These are phyloP conservation scores for Tolmerus cingulatus DNA, from an alignment of 2,888 invertebrate genomes.

Conservation along the genomic window DNA sequence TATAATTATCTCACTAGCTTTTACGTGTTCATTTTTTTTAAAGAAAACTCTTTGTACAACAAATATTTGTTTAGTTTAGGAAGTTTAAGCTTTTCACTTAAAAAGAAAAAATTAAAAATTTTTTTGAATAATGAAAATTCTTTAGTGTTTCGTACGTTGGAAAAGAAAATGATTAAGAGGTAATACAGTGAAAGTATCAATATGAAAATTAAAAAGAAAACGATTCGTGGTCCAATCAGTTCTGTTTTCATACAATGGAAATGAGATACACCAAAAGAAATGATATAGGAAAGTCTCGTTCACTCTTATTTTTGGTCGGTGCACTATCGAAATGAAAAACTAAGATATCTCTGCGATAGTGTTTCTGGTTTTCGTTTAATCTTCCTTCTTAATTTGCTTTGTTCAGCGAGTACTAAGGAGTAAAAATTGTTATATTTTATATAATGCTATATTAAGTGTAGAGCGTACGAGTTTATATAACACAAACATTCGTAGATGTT, in stretches of 20 bases:
- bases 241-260: background rate
- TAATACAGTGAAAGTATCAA: background rate
- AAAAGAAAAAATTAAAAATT: background rate
- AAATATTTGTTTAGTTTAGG: conserved; percentile 20
- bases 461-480: conserved; percentile 32
- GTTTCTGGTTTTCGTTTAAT: background rate
- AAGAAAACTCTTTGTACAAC: conserved; percentile 14
- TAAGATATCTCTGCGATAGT: background rate
- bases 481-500: conserved; percentile 35
- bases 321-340: background rate
- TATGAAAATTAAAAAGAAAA: background rate
- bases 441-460: conserved; percentile 36
- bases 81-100: conserved; percentile 22
- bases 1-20: conserved; percentile 34
- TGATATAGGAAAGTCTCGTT: background rate
- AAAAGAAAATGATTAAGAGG: background rate
- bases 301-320: background rate
- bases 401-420: conserved; percentile 8
- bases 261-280: background rate
- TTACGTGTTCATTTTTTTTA: conserved; percentile 32
- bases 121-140: background rate
- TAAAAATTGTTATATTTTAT: conserved; percentile 33
- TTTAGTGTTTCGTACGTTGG: background rate
- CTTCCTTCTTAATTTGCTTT: background rate
- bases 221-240: background rate